Percentiles rank a stretch among this genome's conserved stretches.
Conservation (phyloP, 2,888 invertebrate genomes). For the Drosophila nr. perissopoda region DNA sequence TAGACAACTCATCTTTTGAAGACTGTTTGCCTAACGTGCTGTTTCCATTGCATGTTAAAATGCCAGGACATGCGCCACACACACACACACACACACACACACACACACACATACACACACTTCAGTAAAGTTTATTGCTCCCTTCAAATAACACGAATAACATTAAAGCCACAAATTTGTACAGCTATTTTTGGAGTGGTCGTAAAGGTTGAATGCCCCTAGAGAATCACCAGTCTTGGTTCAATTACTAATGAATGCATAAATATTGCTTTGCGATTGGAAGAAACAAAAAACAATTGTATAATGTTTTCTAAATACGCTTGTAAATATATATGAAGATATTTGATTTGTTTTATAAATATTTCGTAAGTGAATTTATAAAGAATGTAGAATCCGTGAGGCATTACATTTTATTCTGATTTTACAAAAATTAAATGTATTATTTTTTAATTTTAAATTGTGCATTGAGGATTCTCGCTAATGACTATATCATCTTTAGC, state of each 20-base stretch:
- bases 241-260: neutral
- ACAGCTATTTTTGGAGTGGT: constrained; percentile 20
- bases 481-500: neutral
- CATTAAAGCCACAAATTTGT: constrained; percentile 12
- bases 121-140: constrained; percentile 33
- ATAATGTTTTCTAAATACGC: neutral
- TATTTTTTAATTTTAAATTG: no score
- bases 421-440: neutral
- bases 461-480: neutral
- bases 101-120: neutral
- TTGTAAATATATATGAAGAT: neutral
- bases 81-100: neutral
- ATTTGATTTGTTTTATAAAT: neutral
- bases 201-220: constrained; percentile 32
- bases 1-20: neutral
- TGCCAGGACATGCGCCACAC: neutral
- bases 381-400: neutral
- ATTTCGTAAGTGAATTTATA: neutral
- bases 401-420: neutral
- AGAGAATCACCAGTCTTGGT: constrained; percentile 3
- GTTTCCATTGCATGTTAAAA: constrained; percentile 35
- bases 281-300: neutral
- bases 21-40: neutral
- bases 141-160: constrained; percentile 1
- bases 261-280: neutral